Evolutionary conservation across 2,113 vertebrate genomes (phyloP), one percentile per base, ranked within the genome.

Genomic region (Megaleporinus macrocephalus): DNA sequence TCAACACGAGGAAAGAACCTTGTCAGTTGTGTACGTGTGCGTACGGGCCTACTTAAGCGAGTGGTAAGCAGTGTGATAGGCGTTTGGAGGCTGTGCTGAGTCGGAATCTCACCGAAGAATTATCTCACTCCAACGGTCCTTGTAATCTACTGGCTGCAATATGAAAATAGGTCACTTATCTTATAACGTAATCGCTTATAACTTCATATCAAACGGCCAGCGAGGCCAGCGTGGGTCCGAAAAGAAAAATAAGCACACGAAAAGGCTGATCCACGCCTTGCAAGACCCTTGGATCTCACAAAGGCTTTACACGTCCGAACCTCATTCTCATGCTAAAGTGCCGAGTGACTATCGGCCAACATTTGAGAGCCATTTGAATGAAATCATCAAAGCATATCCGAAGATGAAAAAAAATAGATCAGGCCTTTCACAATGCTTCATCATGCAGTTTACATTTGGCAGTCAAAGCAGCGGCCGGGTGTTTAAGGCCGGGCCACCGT

Each of bases 401-500:
- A 91, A 92, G 90, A 89, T 86, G 86, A 90, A 90, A 80, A n/a
- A 84, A 76, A 59, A 61, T 12, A 61, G 24, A 30, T 59, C 49
- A 33, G 59, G 27, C 53, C 79, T 79, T 81, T 87, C 76, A 79
- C 33, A 51, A 77, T 76, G 82, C 80, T 87, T 84, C 53, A 82
- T 86, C 88, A 80, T 86, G 84, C 88, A 86, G 86, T 93, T 95
- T 92, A 92, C 87, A 94, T 95, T 96, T 95, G 95, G 90, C 95
- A 96, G 93, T 95, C 94, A 95, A 95, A 94, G 89, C 88, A 92
- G 90, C 85, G 90, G 89, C 86, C 83, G 55, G 85, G 83, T 78
- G 20, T 51, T 89, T 91, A 85, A 84, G 83, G 83, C 47, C 41
- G 74, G 49, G 36, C 78, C 66, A 36, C 78, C 87, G 78, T 86